Percentiles rank a stretch among this genome's conserved stretches.
Evolutionary conservation across 2,113 vertebrate genomes (phyloP).

Genomic region (Hyaena hyaena): DNA sequence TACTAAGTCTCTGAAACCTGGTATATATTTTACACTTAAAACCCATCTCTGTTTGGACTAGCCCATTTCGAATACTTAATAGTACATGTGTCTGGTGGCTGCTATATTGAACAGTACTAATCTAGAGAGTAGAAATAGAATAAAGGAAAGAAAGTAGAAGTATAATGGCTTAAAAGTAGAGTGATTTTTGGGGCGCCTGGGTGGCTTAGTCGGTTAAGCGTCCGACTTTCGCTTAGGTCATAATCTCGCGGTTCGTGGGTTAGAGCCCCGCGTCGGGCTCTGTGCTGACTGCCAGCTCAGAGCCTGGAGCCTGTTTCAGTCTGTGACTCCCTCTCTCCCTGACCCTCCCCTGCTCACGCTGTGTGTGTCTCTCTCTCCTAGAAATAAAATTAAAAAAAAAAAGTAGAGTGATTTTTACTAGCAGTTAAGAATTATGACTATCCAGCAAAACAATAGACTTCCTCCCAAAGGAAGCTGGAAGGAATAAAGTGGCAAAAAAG

Average conservation of each 20-base stretch:
- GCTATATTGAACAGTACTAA: not conserved
- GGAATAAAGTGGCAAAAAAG: not conserved
- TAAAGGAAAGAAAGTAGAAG: not conserved
- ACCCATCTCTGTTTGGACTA: not conserved
- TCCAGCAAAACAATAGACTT: not conserved
- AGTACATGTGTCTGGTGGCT: not conserved
- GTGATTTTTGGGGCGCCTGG: not conserved
- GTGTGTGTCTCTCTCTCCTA: too few relatives aligned
- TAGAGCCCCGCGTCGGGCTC: too few relatives aligned
- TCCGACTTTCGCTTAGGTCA: too few relatives aligned
- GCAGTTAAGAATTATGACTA: not conserved
- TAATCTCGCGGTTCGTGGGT: too few relatives aligned
- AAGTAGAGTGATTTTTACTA: not conserved
- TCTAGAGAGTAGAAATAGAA: not conserved
- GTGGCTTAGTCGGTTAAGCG: too few relatives aligned
- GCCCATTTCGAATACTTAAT: not conserved
- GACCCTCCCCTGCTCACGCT: too few relatives aligned
- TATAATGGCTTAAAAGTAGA: not conserved
- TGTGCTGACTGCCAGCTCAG: too few relatives aligned
- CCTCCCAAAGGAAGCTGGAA: not conserved
- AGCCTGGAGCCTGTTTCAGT: too few relatives aligned
- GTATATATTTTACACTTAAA: not conserved
- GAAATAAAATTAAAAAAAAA: not conserved
- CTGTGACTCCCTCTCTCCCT: too few relatives aligned
- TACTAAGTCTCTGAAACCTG: not conserved